phyloP scores from a whole-genome alignment of 2,797 vertebrate species.

The Gymnoscopelus microlampas region DNA sequence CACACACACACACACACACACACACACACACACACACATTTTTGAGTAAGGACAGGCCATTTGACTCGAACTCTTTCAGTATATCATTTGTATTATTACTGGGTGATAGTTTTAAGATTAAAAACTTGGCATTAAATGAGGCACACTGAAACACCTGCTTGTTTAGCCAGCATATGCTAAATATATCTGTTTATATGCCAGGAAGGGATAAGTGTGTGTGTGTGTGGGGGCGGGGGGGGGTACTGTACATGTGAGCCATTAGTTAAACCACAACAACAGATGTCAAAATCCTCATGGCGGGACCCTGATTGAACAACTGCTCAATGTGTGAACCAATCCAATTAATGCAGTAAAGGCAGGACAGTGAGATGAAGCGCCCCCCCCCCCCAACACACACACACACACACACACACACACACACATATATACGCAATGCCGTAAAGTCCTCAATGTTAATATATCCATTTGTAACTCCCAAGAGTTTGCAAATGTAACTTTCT shows the following conservation, averaged over 20 bases:
- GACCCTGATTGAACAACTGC: not conserved
- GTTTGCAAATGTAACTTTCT: no score
- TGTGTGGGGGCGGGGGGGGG: no score
- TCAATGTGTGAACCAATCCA: constrained; percentile 16
- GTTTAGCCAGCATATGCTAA: not conserved
- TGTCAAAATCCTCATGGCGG: not conserved
- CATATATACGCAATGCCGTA: no score
- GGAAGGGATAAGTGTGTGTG: not conserved
- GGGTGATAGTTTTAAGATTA: not conserved
- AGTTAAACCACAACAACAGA: constrained; percentile 1
- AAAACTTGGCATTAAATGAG: not conserved
- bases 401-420: no score
- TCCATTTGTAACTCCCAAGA: no score
- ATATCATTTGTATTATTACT: not conserved
- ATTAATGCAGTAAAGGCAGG: constrained; percentile 8
- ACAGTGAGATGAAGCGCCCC: not conserved
- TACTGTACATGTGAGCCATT: not conserved
- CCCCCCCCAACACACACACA: no score
- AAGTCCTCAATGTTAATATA: no score
- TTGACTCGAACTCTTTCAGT: not conserved
- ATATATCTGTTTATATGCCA: not conserved
- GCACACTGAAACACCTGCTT: not conserved
- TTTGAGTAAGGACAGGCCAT: not conserved
- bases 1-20: no score
- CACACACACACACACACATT: no score